A percentile compares a stretch with the other conserved stretches of the same genome.
Evolutionary conservation across 2,113 vertebrate species (phyloP).

Genomic region (Haemorhous mexicanus): DNA sequence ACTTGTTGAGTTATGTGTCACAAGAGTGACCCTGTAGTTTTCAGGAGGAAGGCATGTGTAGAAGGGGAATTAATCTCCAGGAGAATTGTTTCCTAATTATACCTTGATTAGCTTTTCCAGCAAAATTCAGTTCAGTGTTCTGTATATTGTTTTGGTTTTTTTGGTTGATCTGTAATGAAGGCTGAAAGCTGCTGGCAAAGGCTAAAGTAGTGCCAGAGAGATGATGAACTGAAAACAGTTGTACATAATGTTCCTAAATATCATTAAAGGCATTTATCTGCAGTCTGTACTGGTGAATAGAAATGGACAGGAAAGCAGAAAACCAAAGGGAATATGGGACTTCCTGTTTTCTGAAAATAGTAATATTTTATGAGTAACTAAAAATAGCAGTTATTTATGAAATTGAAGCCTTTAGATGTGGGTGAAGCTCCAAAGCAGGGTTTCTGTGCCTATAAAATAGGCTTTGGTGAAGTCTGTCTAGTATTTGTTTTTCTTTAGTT

Average conservation of each 20-base stretch:
- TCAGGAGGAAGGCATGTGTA: accelerated
- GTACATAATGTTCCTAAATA: neutral
- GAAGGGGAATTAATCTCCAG: neutral
- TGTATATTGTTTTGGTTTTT: neutral
- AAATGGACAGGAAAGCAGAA: neutral
- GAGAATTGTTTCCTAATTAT: neutral
- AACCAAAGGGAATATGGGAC: neutral
- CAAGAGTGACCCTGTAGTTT: neutral
- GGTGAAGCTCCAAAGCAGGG: neutral
- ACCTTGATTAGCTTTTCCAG: neutral
- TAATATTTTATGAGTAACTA: neutral
- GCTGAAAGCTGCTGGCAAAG: neutral
- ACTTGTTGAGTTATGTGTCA: neutral
- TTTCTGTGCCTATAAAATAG: neutral
- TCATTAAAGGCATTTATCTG: neutral
- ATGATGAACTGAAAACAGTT: neutral
- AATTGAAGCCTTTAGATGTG: neutral
- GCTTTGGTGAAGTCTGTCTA: neutral
- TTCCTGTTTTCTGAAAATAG: neutral
- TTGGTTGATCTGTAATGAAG: neutral
- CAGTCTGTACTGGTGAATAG: neutral
- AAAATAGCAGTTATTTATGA: neutral
- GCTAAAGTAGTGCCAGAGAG: neutral
- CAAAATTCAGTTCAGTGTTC: neutral
- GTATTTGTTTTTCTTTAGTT: neutral